Evolutionary conservation across 53 echinoderm and acorn worm genomes (phyloP), one percentile per base, ranked within the genome.

Genomic region (Henricia sp.): DNA sequence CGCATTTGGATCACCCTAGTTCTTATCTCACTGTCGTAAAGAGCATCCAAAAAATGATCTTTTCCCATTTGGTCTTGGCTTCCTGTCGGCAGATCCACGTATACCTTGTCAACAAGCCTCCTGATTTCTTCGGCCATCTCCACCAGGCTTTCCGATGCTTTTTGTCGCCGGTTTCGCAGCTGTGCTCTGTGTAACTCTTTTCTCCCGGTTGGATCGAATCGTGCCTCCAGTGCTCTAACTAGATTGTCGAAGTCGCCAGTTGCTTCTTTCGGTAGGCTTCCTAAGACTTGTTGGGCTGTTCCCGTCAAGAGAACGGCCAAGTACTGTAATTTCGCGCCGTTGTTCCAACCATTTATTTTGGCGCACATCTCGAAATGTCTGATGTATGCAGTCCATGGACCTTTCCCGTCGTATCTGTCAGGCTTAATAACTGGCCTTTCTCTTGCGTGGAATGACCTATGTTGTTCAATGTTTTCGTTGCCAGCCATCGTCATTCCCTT

Each of bases 341-440:
- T 36, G 51, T 53, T 53, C 90, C 71, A 85, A 10, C 70, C 70
- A 38, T 90, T 85, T 3, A 77, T 36, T 39, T 34, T 44, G 1
- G 78, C 71, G 32, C 76, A 48, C 50, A 90, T 57, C 39, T 90
- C 78, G 62, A 90, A 90, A 17, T 90, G 90, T 13, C 26, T 69
- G 30, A 58, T 14, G 51, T 90, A 90, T 32, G 85, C 67, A 16
- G 62, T 83, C 70, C 80, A 77, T 13, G 55, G 72, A 9, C 70
- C 62, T 28, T 36, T 85, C 0, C 85, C 85, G 70, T 84, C 76
- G 68, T 55, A 84, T 32, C 50, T 65, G 41, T 72, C 64, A 8
- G 84, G 89, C 20, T 54, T 83, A 8, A 68, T 83, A 14, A 68
- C 68, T 21, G 51, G 55, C 26, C 68, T 64, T 46, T 69, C 69